Evolutionary conservation across 2,113 vertebrate species (phyloP).

Genomic region (Rhynchopsitta pachyrhyncha): DNA sequence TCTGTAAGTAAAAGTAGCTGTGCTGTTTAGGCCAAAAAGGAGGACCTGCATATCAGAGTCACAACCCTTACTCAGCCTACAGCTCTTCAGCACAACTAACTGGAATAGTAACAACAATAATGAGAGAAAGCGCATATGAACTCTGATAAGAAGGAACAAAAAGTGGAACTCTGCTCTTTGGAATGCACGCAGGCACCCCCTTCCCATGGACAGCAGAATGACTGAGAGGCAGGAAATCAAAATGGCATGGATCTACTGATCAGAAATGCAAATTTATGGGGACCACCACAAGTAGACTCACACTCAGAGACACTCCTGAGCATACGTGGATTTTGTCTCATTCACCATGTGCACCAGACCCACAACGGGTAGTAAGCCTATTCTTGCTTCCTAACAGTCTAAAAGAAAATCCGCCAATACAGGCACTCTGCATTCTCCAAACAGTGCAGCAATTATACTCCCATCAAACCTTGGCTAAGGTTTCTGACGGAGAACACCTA

Average conservation of each 20-base stretch:
- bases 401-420: not conserved
- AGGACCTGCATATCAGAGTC: not conserved
- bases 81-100: not conserved
- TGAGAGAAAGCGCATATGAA: not conserved
- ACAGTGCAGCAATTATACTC: not conserved
- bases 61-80: not conserved
- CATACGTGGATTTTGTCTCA: not conserved
- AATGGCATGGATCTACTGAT: not conserved
- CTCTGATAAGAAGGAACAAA: not conserved
- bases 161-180: not conserved
- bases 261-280: not conserved
- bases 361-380: not conserved
- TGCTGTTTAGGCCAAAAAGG: not conserved
- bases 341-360: rapidly evolving
- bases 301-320: not conserved
- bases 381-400: not conserved
- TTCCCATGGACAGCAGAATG: not conserved
- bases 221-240: not conserved
- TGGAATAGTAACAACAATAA: not conserved
- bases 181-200: not conserved
- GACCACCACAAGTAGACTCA: not conserved
- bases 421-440: not conserved
- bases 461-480: not conserved
- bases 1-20: not conserved
- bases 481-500: not conserved